phyloP scores from a whole-genome alignment of 2,888 invertebrate species.

The Xestia rhomboidea region DNA sequence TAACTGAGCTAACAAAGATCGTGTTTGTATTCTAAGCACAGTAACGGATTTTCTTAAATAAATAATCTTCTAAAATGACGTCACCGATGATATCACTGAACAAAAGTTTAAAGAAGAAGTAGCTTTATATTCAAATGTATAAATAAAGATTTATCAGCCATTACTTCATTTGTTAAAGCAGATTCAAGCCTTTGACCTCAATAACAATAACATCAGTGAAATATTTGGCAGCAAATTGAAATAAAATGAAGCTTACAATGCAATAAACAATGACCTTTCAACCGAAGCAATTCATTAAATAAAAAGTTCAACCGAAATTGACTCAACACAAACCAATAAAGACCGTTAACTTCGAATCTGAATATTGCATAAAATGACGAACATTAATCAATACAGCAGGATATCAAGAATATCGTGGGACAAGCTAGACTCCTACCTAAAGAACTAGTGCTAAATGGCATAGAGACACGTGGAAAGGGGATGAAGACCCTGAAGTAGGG shows the following conservation, averaged over 20 bases:
- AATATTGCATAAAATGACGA: background rate
- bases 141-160: slow-evolving; percentile 11
- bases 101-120: slow-evolving; percentile 2
- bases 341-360: background rate
- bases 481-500: background rate
- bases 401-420: background rate
- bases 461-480: background rate
- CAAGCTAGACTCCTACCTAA: background rate
- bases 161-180: slow-evolving; percentile 6
- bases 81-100: slow-evolving; percentile 39
- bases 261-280: slow-evolving; percentile 31
- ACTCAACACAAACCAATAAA: slow-evolving; percentile 13
- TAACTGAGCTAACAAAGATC: background rate
- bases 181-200: slow-evolving; percentile 15
- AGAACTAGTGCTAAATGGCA: background rate
- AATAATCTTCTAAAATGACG: slow-evolving; percentile 30
- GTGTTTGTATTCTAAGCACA: slow-evolving; percentile 29
- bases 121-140: background rate
- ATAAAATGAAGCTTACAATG: slow-evolving; percentile 27
- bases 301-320: slow-evolving; percentile 14
- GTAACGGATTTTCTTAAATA: slow-evolving; percentile 35
- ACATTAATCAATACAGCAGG: too few relatives aligned
- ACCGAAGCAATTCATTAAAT: slow-evolving; percentile 20
- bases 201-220: slow-evolving; percentile 21
- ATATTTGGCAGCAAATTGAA: slow-evolving; percentile 37